Percentiles rank a stretch among this genome's conserved stretches.
Evolutionary conservation across 2,888 invertebrate genomes (phyloP).

Genomic region (Fissipunctia ypsillon): DNA sequence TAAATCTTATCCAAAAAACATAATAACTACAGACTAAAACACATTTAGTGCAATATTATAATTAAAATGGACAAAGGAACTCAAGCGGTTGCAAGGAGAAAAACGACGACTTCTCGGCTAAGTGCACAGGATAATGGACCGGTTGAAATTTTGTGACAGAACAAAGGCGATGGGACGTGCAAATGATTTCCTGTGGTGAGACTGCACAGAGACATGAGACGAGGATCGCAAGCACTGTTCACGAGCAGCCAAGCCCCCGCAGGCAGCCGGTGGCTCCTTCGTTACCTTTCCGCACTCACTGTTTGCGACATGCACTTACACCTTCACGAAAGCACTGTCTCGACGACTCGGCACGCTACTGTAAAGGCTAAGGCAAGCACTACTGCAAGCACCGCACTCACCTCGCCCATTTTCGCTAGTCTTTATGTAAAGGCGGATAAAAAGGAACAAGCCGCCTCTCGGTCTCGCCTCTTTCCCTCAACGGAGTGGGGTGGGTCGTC

Average conservation of each 20-base stretch:
- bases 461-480: slow-evolving; percentile 88
- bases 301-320: slow-evolving; percentile 85
- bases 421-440: slow-evolving; percentile 88
- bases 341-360: slow-evolving; percentile 77
- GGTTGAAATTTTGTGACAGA: slow-evolving; percentile 65
- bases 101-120: slow-evolving; percentile 53
- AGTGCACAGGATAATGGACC: slow-evolving; percentile 67
- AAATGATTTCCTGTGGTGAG: slow-evolving; percentile 71
- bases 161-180: slow-evolving; percentile 81
- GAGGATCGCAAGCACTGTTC: slow-evolving; percentile 77
- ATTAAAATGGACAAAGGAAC: slow-evolving; percentile 56
- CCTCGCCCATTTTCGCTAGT: slow-evolving; percentile 90
- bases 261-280: slow-evolving; percentile 63
- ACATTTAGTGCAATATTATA: slow-evolving; percentile 33
- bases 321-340: slow-evolving; percentile 85
- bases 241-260: slow-evolving; percentile 70
- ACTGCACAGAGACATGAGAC: slow-evolving; percentile 69
- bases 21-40: slow-evolving; percentile 33
- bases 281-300: slow-evolving; percentile 82
- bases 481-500: slow-evolving; percentile 87
- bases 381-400: slow-evolving; percentile 89
- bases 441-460: slow-evolving; percentile 88
- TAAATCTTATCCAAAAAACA: slow-evolving; percentile 31
- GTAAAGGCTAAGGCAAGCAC: slow-evolving; percentile 85
- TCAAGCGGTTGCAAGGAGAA: slow-evolving; percentile 49